Evolutionary conservation across 1,140 invertebrate genomes (phyloP), one percentile per base, ranked within the genome.

Genomic region (Amyelois transitella): DNA sequence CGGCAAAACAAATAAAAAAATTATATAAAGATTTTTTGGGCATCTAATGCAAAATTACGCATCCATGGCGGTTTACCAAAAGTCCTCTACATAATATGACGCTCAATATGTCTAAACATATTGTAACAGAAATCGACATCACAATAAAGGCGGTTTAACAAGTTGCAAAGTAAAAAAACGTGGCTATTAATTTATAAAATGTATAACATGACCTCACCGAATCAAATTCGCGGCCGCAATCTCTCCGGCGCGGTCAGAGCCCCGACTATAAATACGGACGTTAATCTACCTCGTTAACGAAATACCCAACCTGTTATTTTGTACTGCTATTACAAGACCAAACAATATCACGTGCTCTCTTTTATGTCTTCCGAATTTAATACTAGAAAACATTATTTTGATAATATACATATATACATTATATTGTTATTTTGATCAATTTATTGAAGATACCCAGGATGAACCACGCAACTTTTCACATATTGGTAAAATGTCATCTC

Each of bases 321-420:
- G 58, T 60, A 45, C 58, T 51, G 65, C 66, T 63, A 81, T 83
- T 77, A 78, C 55, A 61, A 78, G 73, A 78, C 66, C 73, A 78
- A 81, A 86, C 78, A 77, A 77, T 75, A 81, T 81, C 70, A 74
- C 66, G 71, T 76, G 70, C 69, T 72, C 32, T 54, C 60, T 32
- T 72, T 69, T 69, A 63, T 62, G 55, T 66, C 57, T 54, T 54
- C 58, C 55, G 47, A 12, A 14, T 12, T 38, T 14, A 38, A 2
- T 12, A 14, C 32, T 14, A 14, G 0, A 12, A 14, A 38, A 38
- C 32, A 38, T 2, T 12, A 8, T 12, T 14, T 38, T 38, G n/a
- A n/a, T n/a, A n/a, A n/a, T n/a, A n/a, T n/a, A n/a, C n/a, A n/a
- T n/a, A n/a, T n/a, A n/a, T n/a, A n/a, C n/a, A n/a, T n/a, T n/a